Evolutionary conservation across 2,113 vertebrate species (phyloP).

Genomic region (Trogon melanurus): DNA sequence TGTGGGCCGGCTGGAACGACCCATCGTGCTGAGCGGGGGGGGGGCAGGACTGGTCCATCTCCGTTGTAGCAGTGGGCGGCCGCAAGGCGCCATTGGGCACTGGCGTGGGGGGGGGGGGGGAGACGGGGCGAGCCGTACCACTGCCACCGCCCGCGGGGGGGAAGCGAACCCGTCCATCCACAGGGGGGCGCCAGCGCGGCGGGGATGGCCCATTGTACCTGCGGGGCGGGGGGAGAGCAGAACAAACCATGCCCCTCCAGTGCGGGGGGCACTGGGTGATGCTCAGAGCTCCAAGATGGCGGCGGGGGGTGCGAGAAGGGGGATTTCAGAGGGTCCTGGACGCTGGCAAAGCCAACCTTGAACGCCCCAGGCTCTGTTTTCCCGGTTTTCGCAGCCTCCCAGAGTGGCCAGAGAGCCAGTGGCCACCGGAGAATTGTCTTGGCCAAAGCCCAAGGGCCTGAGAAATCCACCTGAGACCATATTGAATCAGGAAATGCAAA

Average conservation of each 20-base stretch:
- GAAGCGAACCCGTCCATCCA: neutral
- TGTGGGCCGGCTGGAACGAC: neutral
- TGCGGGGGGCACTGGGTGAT: neutral
- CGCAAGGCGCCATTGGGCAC: neutral
- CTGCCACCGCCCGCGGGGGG: neutral
- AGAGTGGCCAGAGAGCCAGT: neutral
- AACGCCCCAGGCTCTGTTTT: rapidly evolving
- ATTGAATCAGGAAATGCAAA: neutral
- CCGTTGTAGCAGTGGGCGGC: too few relatives aligned
- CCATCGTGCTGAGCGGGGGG: neutral
- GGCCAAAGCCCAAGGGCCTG: rapidly evolving
- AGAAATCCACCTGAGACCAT: neutral
- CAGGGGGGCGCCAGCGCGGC: constrained; percentile 4
- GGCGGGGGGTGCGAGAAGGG: neutral
- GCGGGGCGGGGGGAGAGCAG: neutral
- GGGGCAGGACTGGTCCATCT: neutral
- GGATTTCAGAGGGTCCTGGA: neutral
- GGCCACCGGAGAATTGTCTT: rapidly evolving
- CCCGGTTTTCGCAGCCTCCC: neutral
- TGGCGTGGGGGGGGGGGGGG: neutral
- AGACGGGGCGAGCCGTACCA: neutral
- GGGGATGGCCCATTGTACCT: neutral
- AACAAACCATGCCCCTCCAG: neutral
- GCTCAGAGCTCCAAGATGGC: neutral
- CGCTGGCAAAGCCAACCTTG: neutral